A percentile compares a stretch with the other conserved stretches of the same genome.
phyloP scores from a whole-genome alignment of 37 sponge, comb jelly and placozoan genomes.

The Halisarca cf. caerulea region DNA sequence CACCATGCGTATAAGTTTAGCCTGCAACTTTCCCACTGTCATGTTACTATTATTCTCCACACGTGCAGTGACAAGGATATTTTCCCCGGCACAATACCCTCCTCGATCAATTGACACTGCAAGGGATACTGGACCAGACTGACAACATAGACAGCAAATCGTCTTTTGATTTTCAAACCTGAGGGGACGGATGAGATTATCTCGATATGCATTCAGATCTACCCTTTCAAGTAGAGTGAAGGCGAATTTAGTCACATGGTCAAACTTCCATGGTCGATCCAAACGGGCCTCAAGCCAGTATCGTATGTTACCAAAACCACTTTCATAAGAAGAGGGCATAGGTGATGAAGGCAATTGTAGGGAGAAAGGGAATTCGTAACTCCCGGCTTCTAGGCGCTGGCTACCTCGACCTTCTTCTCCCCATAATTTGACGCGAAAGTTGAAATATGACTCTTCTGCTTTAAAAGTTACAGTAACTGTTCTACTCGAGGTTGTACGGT shows the following conservation, averaged over 20 bases:
- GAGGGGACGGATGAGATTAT: no score
- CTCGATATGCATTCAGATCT: no score
- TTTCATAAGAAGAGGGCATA: slow-evolving; percentile 24
- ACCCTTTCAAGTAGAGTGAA: slow-evolving; percentile 46
- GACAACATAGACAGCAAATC: slow-evolving; percentile 75
- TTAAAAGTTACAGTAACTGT: no score
- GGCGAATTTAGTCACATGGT: slow-evolving; percentile 11
- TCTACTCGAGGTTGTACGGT: no score
- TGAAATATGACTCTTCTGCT: slow-evolving; percentile 27
- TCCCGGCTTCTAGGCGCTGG: slow-evolving; percentile 30
- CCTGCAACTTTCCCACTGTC: slow-evolving; percentile 11
- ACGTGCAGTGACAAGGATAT: slow-evolving; percentile 29
- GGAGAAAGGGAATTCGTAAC: slow-evolving; percentile 41
- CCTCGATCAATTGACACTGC: slow-evolving; percentile 30
- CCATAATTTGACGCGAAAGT: slow-evolving; percentile 32
- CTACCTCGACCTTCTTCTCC: slow-evolving; percentile 13
- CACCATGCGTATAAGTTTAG: slow-evolving; percentile 20
- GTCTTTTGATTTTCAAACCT: no score
- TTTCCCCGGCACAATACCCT: slow-evolving; percentile 61
- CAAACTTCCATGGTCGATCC: slow-evolving; percentile 34
- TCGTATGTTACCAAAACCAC: slow-evolving; percentile 36
- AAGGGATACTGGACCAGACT: slow-evolving; percentile 56
- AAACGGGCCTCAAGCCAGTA: slow-evolving; percentile 52
- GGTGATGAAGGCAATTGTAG: slow-evolving; percentile 13
- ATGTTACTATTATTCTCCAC: slow-evolving; percentile 49